A percentile compares a stretch with the other conserved stretches of the same genome.
phyloP scores from a whole-genome alignment of 2,797 vertebrate species.

The Prunella strophiata region DNA sequence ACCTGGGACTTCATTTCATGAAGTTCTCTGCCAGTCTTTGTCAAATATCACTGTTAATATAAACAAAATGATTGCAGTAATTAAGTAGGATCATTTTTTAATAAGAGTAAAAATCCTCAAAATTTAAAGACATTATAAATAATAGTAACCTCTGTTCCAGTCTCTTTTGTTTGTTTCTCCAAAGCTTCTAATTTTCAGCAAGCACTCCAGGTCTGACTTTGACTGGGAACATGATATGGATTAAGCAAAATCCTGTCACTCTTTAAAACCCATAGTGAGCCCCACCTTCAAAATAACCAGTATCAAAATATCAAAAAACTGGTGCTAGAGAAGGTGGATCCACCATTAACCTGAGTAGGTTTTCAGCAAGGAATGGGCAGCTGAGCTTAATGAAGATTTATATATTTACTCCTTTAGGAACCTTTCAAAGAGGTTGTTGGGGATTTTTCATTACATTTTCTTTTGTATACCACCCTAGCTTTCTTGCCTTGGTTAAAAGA shows the following conservation, averaged over 20 bases:
- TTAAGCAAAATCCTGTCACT: background rate
- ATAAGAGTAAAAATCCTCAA: background rate
- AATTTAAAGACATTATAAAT: background rate
- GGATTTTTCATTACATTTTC: background rate
- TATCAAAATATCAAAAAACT: background rate
- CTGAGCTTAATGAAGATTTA: background rate
- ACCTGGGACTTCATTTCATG: background rate
- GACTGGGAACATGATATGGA: background rate
- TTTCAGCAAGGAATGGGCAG: background rate
- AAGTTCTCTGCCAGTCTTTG: background rate
- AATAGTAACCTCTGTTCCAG: background rate
- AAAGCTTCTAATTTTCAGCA: background rate
- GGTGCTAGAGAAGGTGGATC: background rate
- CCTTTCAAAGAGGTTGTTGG: background rate
- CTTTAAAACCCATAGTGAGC: background rate
- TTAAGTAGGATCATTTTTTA: background rate
- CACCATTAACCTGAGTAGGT: background rate
- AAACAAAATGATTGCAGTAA: background rate
- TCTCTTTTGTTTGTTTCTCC: background rate
- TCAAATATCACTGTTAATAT: background rate
- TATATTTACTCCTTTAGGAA: background rate
- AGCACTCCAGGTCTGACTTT: background rate
- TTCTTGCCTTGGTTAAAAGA: background rate
- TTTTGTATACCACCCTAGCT: background rate
- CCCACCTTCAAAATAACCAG: background rate